phyloP scores from a whole-genome alignment of 1,140 invertebrate species.

The Alviniconcha marisindica region DNA sequence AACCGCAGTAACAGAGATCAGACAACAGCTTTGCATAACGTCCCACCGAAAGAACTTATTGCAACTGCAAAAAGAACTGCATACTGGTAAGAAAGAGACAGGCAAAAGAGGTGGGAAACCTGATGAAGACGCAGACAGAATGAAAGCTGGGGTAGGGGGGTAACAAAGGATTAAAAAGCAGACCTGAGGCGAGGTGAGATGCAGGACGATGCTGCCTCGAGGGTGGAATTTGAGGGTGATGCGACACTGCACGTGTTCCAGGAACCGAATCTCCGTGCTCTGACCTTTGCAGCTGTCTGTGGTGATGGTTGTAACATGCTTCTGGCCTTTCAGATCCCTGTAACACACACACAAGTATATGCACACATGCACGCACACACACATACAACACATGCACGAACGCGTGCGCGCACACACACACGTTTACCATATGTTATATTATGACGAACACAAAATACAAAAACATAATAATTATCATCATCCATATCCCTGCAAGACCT shows the following conservation, averaged over 20 bases:
- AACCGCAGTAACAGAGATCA: not conserved
- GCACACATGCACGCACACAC: not conserved
- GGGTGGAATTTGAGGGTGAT: constrained; percentile 76
- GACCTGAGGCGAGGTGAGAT: constrained; percentile 59
- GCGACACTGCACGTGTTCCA: constrained; percentile 92
- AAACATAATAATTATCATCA: too few relatives aligned
- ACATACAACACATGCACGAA: not conserved
- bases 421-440: too few relatives aligned
- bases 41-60: too few relatives aligned
- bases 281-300: constrained; percentile 73
- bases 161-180: too few relatives aligned
- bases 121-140: not conserved
- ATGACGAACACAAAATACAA: too few relatives aligned
- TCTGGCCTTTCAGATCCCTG: constrained; percentile 35
- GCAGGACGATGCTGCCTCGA: constrained; percentile 92
- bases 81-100: too few relatives aligned
- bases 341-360: not conserved
- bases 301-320: constrained; percentile 71
- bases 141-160: not conserved
- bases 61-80: too few relatives aligned
- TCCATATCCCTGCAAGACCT: too few relatives aligned
- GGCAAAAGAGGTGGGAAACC: too few relatives aligned
- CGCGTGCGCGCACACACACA: too few relatives aligned
- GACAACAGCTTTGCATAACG: too few relatives aligned
- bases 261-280: constrained; percentile 82